Evolutionary conservation across 2,888 invertebrate genomes (phyloP), one percentile per base, ranked within the genome.

Genomic region (Vanessa cardui): DNA sequence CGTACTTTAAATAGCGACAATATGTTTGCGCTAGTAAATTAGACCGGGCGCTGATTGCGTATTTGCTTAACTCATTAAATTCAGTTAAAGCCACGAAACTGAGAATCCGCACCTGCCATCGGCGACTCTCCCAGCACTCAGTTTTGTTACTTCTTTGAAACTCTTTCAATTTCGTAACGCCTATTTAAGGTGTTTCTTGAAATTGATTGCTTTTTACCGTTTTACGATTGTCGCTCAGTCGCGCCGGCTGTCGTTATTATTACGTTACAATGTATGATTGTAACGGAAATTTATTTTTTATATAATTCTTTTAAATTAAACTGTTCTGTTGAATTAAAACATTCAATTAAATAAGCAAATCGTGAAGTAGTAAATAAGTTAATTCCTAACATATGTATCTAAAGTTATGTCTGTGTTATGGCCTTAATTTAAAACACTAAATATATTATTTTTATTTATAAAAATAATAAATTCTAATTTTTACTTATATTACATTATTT

Each of bases 41-140:
- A 66, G 39, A 58, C 71, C 79, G 74, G 61, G 61, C 58, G 16
- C 58, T 16, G 50, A 21, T 58, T 64, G 71, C 74, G 73, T 80
- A 76, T 89, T 89, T 89, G 87, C 88, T 88, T 88, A 84, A 85
- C 83, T 86, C 84, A 87, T 89, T 88, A 87, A 83, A 79, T 77
- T 80, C 16, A 45, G 80, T 83, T 87, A 85, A 83, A 85, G n/a
- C 81, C 76, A 80, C 79, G 79, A 75, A 79, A 77, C 76, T 73
- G 79, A 77, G 77, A 74, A 79, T 78, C 80, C 88, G 54, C 54
- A 88, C 86, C 88, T 88, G 87, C 79, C 74, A 75, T 73, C 72
- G 63, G 62, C 44, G 65, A 72, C 74, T 67, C 67, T 69, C 70
- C 63, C 70, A 71, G 60, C 70, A 64, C 70, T 70, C 66, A 68